Evolutionary conservation across 2,797 vertebrate genomes (phyloP), one percentile per base, ranked within the genome.

Genomic region (Loris lydekkerianus): DNA sequence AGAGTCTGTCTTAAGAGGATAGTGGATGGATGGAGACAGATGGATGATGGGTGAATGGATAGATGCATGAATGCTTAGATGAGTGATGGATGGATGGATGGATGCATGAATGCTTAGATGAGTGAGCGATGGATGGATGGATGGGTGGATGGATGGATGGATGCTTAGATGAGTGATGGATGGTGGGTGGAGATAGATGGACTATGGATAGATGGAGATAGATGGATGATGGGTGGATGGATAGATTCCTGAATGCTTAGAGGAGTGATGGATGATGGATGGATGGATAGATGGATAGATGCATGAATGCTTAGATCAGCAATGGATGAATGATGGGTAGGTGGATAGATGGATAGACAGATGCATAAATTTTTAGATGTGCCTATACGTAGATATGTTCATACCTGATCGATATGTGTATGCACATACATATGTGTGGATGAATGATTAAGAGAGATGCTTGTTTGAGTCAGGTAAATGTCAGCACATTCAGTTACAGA

Each of bases 311-410:
- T 15, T 49, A 25, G 43, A 21, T 76, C 25, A 4, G 15, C 73
- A 7, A 46, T 3, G 8, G 56, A 11, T n/a, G 20, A 1, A 1
- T 76, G 10, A 9, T 9, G 7, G 20, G 0, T 17, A 7, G 9
- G 27, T 4, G n/a, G n/a, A 2, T 65, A 18, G 5, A 5, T 17
- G 14, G 13, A n/a, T 3, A 27, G 34, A 3, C 76, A 20, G n/a
- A 37, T 0, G 61, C 10, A 23, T 40, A 5, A 8, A 23, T 37
- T 5, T 20, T 23, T 40, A 72, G 34, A 40, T 49, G 46, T 13
- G 67, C 18, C 15, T 23, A 13, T 2, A 43, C 7, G 43, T 40
- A 72, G 34, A 40, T 37, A 10, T 49, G 46, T 13, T 11, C 46
- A 49, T 13, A 49, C 46, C 46, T 49, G 46, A 37, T 10, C 18